phyloP scores from a whole-genome alignment of 2,888 invertebrate genomes.

The Serripes groenlandicus region DNA sequence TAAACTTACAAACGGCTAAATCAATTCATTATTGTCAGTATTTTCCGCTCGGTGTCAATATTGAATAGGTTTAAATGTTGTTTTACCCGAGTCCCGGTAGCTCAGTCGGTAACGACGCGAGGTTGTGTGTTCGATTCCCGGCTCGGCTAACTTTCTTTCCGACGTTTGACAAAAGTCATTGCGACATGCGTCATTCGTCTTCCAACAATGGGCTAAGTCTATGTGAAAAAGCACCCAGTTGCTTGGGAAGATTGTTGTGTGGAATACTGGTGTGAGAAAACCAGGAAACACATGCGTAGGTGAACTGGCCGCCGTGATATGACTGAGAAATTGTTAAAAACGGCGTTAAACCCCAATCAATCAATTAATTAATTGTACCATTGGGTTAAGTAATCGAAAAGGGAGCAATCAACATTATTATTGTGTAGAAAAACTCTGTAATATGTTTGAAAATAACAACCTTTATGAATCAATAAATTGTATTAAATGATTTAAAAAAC shows the following conservation, averaged over 20 bases:
- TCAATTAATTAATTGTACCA: neutral
- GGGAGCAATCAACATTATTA: too few species aligned
- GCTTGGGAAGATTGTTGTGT: neutral
- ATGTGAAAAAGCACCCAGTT: neutral
- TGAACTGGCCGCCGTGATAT: neutral
- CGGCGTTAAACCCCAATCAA: neutral
- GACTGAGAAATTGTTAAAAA: neutral
- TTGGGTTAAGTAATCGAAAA: too few species aligned
- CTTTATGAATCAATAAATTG: too few species aligned
- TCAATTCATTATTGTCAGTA: too few species aligned
- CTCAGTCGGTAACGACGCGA: neutral
- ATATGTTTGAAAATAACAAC: too few species aligned
- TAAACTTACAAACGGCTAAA: too few species aligned
- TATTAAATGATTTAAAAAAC: too few species aligned
- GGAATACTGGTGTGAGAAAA: neutral
- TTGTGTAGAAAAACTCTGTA: too few species aligned
- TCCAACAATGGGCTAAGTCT: neutral
- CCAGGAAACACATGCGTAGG: neutral
- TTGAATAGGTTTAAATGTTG: too few species aligned
- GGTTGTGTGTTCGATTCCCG: neutral
- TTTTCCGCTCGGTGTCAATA: too few species aligned
- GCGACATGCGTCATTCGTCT: neutral
- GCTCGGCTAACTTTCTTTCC: neutral
- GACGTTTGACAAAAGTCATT: neutral
- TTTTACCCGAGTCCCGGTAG: neutral